phyloP scores from a whole-genome alignment of 2,888 invertebrate species.

The Gandaritis pyraliata region DNA sequence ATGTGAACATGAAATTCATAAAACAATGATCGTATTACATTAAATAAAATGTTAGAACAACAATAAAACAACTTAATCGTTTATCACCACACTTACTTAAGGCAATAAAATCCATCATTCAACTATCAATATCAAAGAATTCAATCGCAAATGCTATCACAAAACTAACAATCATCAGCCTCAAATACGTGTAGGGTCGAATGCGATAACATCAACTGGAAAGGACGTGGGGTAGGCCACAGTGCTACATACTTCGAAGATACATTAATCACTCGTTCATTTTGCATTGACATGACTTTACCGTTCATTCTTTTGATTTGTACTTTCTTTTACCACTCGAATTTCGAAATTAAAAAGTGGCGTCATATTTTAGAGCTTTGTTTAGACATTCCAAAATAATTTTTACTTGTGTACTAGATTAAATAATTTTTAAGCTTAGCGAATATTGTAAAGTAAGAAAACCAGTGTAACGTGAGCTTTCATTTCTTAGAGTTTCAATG shows the following conservation, averaged over 20 bases:
- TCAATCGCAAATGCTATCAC: slow-evolving; percentile 39
- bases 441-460: no score
- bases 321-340: no score
- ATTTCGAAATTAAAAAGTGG: no score
- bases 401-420: no score
- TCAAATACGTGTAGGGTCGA: slow-evolving; percentile 52
- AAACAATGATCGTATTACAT: neutral
- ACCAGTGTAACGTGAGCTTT: no score
- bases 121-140: slow-evolving; percentile 30
- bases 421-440: no score
- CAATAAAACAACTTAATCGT: neutral
- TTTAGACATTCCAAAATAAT: no score
- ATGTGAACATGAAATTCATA: no score
- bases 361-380: no score
- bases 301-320: no score
- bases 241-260: slow-evolving; percentile 17
- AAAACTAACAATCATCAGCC: slow-evolving; percentile 48
- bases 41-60: neutral
- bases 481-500: no score
- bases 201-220: slow-evolving; percentile 48
- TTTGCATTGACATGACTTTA: no score
- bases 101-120: slow-evolving; percentile 26
- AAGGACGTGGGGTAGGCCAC: slow-evolving; percentile 37
- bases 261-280: neutral
- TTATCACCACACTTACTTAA: slow-evolving; percentile 12